phyloP scores from a whole-genome alignment of 2,888 invertebrate species.

The Alloscopus bannaensis region DNA sequence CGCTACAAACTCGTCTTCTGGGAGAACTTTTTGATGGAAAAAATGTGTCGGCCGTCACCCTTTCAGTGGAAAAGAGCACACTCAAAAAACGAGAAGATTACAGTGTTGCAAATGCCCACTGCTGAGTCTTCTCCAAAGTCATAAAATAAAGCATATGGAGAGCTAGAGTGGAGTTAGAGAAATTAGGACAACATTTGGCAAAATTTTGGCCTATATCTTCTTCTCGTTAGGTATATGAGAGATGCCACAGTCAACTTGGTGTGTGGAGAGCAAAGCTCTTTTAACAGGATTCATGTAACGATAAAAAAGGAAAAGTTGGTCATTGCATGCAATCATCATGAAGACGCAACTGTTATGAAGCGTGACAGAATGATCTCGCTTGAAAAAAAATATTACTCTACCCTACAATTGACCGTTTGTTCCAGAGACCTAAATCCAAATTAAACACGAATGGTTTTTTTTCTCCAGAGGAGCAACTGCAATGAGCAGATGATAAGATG shows the following conservation, averaged over 20 bases:
- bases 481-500: slow-evolving; percentile 4
- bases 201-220: too few species aligned
- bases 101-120: too few species aligned
- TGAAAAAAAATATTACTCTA: slow-evolving; percentile 14
- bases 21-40: too few species aligned
- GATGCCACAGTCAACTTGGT: neutral
- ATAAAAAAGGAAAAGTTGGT: slow-evolving; percentile 21
- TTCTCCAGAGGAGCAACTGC: slow-evolving; percentile 27
- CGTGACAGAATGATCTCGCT: slow-evolving; percentile 26
- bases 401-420: slow-evolving; percentile 42
- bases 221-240: neutral
- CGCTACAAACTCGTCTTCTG: too few species aligned
- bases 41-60: too few species aligned
- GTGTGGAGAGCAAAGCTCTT: neutral
- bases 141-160: neutral
- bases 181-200: slow-evolving; percentile 2
- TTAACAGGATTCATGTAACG: slow-evolving; percentile 40
- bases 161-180: neutral
- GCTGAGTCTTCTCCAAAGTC: too few species aligned
- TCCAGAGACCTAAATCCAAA: slow-evolving; percentile 51
- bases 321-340: slow-evolving; percentile 30
- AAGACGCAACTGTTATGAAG: slow-evolving; percentile 34
- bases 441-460: slow-evolving; percentile 1
- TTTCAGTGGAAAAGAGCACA: too few species aligned
- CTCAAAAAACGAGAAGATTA: too few species aligned